Base-by-base conservation (phyloP, 2,797 vertebrate species). In the Pangasius djambal region DNA sequence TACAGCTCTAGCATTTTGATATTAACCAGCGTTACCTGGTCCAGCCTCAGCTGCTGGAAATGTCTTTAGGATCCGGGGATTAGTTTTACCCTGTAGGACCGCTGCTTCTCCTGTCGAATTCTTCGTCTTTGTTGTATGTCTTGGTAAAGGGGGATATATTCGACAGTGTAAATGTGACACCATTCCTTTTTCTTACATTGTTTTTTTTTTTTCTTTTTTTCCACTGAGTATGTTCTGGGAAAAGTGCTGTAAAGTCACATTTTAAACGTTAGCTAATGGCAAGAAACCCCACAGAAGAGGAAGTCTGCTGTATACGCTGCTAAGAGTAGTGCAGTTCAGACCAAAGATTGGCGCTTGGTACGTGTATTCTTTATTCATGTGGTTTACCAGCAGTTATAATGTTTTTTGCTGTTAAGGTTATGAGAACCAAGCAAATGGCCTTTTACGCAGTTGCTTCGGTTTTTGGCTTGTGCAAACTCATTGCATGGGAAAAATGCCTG, bases 251-350 rank as follows among this genome's bases (percentile, higher is more conserved):
- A 44, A 86, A 22, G 63, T 69, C 72, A 63, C 18, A 86, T 89
- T 88, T 91, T 70, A 70, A 87, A 75, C n/a, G 70, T 48, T n/a
- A 20, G 63, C 1, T 48, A 85, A 40, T 55, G 10, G 83, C 48
- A 82, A 86, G 28, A 61, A 86, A 72, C 13, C 4, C 20, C 37
- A 57, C 18, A 79, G 9, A 86, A 86, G 31, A 86, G 85, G 85
- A 83, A 86, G 34, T 13, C 31, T 67, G 20, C n/a, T 22, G 4
- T 48, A 6, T 50, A 28, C 16, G 13, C 37, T 57, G 13, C 44
- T 18, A 9, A 18, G 40, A 44, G 6, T n/a, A 48, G 28, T 83
- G 57, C 15, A 18, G 5, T 63, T 63, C 25, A 65, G 37, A 31
- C 5, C 6, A 13, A 48, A n/a, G 82, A 63, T 48, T 48, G 15